phyloP scores from a whole-genome alignment of 53 echinoderm and acorn worm species.

The Arbacia lixula region DNA sequence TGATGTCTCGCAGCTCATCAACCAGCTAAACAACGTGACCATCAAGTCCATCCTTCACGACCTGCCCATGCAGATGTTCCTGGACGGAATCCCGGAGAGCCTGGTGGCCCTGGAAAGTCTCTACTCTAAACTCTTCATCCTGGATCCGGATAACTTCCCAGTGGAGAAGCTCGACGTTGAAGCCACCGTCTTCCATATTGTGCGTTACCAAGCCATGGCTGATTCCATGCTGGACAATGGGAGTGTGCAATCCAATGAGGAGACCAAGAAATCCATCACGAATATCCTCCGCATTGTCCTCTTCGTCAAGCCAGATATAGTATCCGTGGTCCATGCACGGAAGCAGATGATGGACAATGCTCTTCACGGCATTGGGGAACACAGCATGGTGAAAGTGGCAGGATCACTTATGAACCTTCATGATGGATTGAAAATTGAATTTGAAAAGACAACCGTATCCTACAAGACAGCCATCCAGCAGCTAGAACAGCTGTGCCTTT shows the following conservation, averaged over 20 bases:
- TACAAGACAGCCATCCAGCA: conserved; percentile 80
- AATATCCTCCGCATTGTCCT: conserved; percentile 78
- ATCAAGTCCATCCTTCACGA: conserved; percentile 72
- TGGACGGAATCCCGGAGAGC: conserved; percentile 77
- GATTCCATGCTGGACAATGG: conserved; percentile 45
- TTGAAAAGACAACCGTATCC: conserved; percentile 69
- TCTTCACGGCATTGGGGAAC: conserved; percentile 87
- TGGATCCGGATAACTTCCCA: conserved; percentile 78
- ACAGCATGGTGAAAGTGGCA: conserved; percentile 72
- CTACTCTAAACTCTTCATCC: conserved; percentile 85
- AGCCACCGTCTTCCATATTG: conserved; percentile 83
- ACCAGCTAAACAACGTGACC: conserved; percentile 77
- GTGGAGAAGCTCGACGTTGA: conserved; percentile 78
- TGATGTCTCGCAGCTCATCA: conserved; percentile 88
- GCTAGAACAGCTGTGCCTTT: conserved; percentile 76
- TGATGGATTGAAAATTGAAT: conserved; percentile 85
- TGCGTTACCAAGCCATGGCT: conserved; percentile 70
- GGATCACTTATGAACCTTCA: conserved; percentile 83
- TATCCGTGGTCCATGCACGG: conserved; percentile 73
- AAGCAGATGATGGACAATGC: conserved; percentile 86
- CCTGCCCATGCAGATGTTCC: conserved; percentile 67
- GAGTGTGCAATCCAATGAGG: conserved; percentile 11
- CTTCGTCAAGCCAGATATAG: conserved; percentile 83
- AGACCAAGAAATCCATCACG: conserved; percentile 67
- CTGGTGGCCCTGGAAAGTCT: conserved; percentile 81